Conservation (phyloP, 1,140 invertebrate species). For the Drosophila willistoni region DNA sequence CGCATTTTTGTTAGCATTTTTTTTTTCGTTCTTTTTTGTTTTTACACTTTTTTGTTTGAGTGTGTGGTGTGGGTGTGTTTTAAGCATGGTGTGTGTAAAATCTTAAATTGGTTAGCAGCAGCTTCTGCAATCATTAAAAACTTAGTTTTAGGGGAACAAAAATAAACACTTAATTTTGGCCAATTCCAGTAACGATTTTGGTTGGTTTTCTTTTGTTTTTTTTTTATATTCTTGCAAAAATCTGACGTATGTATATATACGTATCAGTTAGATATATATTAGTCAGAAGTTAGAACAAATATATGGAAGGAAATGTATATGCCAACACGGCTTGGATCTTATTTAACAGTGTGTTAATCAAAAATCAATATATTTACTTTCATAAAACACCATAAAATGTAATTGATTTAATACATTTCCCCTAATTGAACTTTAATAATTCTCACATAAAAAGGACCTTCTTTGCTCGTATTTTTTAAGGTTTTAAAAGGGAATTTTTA, state of each 20-base stretch:
- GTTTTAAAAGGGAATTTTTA: too few species aligned
- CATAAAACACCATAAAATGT: not conserved
- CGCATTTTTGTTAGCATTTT: conserved; percentile 28
- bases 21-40: conserved; percentile 1
- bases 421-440: too few species aligned
- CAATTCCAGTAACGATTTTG: conserved; percentile 40
- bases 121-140: not conserved
- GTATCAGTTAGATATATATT: not conserved
- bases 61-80: conserved; percentile 4
- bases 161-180: conserved; percentile 16
- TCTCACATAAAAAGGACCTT: too few species aligned
- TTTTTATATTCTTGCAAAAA: conserved; percentile 9
- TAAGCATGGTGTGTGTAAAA: not conserved
- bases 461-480: too few species aligned
- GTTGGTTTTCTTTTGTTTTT: not conserved
- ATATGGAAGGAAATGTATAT: not conserved
- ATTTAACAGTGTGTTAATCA: too few species aligned
- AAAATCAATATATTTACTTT: too few species aligned
- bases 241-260: not conserved
- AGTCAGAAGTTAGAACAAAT: not conserved
- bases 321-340: not conserved
- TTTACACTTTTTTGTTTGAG: not conserved
- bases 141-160: conserved; percentile 1
- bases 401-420: too few species aligned
- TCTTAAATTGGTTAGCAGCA: not conserved